Evolutionary conservation across 2,888 invertebrate genomes (phyloP).

Genomic region (Ypsolopha scabrella): DNA sequence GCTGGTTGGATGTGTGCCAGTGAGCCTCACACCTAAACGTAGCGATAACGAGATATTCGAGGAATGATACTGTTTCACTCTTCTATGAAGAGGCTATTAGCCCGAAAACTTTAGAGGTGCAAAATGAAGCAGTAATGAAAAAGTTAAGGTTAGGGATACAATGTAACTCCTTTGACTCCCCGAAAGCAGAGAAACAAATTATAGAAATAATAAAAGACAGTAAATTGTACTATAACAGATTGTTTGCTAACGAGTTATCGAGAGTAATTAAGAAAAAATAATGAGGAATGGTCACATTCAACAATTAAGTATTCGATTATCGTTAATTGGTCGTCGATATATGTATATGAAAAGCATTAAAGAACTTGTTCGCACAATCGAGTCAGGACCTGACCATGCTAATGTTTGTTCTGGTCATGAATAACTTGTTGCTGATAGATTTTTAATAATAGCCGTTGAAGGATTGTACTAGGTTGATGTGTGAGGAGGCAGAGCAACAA

Average conservation of each 20-base stretch:
- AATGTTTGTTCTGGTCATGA: too few species aligned
- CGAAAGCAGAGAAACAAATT: not conserved
- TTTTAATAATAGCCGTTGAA: constrained; percentile 57
- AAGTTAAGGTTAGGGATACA: not conserved
- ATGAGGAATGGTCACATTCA: not conserved
- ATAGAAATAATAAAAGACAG: not conserved
- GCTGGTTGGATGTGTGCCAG: constrained; percentile 66
- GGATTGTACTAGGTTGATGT: constrained; percentile 17
- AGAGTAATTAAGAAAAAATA: not conserved
- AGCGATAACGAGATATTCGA: constrained; percentile 60
- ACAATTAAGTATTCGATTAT: not conserved
- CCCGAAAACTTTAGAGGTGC: constrained; percentile 18
- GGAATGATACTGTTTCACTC: constrained; percentile 47
- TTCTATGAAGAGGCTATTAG: constrained; percentile 36
- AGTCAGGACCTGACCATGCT: too few species aligned
- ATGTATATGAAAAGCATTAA: too few species aligned
- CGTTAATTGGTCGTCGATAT: not conserved
- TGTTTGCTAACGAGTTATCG: not conserved
- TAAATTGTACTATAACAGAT: not conserved
- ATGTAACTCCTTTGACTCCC: too few species aligned
- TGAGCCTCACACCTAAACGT: constrained; percentile 48
- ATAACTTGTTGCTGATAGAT: constrained; percentile 42
- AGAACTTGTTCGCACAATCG: too few species aligned
- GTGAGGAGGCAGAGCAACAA: constrained; percentile 48
- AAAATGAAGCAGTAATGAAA: not conserved